These are phyloP conservation scores for Coenobita brevimanus DNA, from an alignment of 1,140 invertebrate genomes.

Conservation along the genomic window DNA sequence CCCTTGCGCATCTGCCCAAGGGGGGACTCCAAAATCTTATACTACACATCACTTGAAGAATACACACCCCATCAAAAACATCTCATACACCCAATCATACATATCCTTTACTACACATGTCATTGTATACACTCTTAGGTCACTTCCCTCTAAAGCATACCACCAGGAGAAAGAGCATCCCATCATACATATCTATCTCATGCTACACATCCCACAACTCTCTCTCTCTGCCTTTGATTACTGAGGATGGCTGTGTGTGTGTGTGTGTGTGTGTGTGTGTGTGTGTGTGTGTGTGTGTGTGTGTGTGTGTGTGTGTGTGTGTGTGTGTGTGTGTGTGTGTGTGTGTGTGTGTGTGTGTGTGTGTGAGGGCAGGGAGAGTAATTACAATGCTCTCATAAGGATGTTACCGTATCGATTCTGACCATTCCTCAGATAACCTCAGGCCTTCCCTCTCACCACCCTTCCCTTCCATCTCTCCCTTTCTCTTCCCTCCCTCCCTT, in stretches of 20 bases:
- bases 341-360: background rate
- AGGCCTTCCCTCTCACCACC: background rate
- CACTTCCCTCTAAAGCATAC: too few species aligned
- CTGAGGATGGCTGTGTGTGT: background rate
- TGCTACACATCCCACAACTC: too few species aligned
- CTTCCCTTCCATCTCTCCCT: background rate
- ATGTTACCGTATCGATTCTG: constrained; percentile 14
- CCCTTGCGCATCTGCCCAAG: constrained; percentile 22
- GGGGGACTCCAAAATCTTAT: too few species aligned
- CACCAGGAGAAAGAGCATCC: too few species aligned
- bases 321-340: constrained; percentile 28
- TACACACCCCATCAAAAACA: too few species aligned
- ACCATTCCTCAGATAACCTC: background rate
- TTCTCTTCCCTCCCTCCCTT: background rate
- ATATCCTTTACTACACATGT: too few species aligned
- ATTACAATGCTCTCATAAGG: constrained; percentile 43
- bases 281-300: constrained; percentile 35
- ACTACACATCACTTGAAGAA: too few species aligned
- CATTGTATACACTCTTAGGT: too few species aligned
- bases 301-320: constrained; percentile 23
- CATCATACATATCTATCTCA: too few species aligned
- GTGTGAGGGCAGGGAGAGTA: constrained; percentile 12
- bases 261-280: constrained; percentile 20
- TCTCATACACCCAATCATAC: too few species aligned
- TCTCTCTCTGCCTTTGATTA: too few species aligned